Evolutionary conservation across 2,113 vertebrate genomes (phyloP).

Genomic region (Fregata magnificens): DNA sequence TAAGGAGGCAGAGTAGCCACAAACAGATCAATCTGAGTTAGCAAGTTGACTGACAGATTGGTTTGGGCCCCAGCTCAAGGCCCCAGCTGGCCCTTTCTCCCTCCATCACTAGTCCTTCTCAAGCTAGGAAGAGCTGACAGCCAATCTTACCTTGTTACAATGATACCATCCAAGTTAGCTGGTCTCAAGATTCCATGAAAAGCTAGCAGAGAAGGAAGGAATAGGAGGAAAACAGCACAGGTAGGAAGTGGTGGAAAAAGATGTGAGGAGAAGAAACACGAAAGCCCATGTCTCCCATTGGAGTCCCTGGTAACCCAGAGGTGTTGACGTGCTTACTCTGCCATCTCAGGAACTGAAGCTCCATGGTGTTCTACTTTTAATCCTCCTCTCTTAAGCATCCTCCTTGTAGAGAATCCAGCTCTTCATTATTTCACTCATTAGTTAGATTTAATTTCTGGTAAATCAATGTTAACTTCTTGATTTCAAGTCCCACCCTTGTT

Average conservation of each 20-base stretch:
- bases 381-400: neutral
- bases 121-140: neutral
- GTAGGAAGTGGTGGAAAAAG: neutral
- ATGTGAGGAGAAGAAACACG: accelerated
- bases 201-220: neutral
- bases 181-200: neutral
- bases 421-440: neutral
- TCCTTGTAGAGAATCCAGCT: neutral
- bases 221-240: neutral
- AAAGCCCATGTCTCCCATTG: accelerated
- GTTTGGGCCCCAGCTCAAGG: neutral
- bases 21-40: neutral
- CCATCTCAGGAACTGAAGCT: neutral
- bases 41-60: neutral
- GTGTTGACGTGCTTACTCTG: too few relatives aligned
- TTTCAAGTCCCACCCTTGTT: neutral
- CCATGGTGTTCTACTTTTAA: neutral
- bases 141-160: neutral
- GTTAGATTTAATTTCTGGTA: neutral
- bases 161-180: neutral
- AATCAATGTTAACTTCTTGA: neutral
- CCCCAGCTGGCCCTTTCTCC: neutral
- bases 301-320: neutral
- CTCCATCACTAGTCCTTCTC: neutral
- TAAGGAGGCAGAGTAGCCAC: neutral